A percentile compares a stretch with the other conserved stretches of the same genome.
These are phyloP conservation scores for Mustelus asterias DNA, from an alignment of 2,113 vertebrate genomes.

Conservation along the genomic window DNA sequence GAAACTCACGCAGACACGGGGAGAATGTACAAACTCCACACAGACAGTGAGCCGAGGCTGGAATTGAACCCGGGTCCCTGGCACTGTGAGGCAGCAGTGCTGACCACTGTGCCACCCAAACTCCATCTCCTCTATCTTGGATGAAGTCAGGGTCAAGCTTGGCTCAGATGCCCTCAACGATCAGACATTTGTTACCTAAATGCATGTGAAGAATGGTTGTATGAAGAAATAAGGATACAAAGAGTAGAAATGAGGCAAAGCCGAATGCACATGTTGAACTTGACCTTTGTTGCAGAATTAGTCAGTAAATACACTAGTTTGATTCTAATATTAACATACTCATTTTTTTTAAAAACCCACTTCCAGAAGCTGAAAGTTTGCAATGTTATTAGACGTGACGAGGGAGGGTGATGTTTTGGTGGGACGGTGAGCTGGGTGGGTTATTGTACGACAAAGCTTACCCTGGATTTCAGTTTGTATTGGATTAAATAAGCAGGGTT, in stretches of 20 bases:
- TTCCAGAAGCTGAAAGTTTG: not conserved
- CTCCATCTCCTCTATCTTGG: not conserved
- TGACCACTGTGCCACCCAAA: not conserved
- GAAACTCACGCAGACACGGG: no score
- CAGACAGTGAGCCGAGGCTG: no score
- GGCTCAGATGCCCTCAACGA: not conserved
- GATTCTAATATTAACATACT: not conserved
- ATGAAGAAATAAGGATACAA: not conserved
- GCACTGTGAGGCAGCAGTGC: no score
- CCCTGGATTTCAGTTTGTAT: not conserved
- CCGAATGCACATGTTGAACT: not conserved
- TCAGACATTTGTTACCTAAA: not conserved
- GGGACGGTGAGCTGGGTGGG: not conserved
- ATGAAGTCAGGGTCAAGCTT: not conserved
- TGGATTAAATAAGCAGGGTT: not conserved
- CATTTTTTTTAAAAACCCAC: not conserved
- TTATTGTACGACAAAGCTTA: not conserved
- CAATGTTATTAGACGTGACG: not conserved
- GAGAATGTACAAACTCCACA: no score
- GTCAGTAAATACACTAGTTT: not conserved
- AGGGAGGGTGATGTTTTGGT: not conserved
- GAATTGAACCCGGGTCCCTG: no score
- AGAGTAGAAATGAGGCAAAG: not conserved
- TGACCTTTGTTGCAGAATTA: not conserved
- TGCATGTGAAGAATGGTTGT: not conserved